Evolutionary conservation across 37 sponge, comb jelly and placozoan genomes (phyloP).

Genomic region (Axinella damicornis): DNA sequence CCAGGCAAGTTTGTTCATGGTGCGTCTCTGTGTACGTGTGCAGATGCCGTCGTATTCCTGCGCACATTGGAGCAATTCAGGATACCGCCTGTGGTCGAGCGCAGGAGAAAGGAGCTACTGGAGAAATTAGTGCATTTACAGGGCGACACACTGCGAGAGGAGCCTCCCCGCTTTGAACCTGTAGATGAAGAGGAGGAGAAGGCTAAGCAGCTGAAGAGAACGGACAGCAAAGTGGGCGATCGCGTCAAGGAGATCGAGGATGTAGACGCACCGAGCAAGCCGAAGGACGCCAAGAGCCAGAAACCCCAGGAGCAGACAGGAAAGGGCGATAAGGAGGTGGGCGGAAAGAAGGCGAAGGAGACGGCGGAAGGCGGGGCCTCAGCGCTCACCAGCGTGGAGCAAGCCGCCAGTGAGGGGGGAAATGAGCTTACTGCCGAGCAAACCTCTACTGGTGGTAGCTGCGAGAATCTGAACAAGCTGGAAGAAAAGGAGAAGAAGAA

Average conservation of each 20-base stretch:
- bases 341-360: not conserved
- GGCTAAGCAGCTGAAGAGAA: not conserved
- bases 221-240: constrained; percentile 6
- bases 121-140: constrained; percentile 25
- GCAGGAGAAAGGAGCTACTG: constrained; percentile 50
- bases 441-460: not conserved
- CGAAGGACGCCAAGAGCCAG: not conserved
- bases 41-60: constrained; percentile 67
- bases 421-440: not conserved
- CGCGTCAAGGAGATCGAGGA: not conserved
- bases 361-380: not conserved
- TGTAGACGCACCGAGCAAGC: not conserved
- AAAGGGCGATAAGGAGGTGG: not conserved
- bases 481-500: constrained; percentile 27
- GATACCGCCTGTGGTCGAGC: constrained; percentile 65
- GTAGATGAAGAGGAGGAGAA: not conserved
- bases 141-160: constrained; percentile 44
- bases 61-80: constrained; percentile 55
- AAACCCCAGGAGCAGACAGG: not conserved
- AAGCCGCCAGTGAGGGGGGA: not conserved
- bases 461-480: not conserved
- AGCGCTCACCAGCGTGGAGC: not conserved
- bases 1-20: too few species aligned
- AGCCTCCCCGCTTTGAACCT: constrained; percentile 22
- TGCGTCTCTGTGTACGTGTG: not conserved